phyloP scores from a whole-genome alignment of 2,113 vertebrate genomes.

The Caracal caracal region DNA sequence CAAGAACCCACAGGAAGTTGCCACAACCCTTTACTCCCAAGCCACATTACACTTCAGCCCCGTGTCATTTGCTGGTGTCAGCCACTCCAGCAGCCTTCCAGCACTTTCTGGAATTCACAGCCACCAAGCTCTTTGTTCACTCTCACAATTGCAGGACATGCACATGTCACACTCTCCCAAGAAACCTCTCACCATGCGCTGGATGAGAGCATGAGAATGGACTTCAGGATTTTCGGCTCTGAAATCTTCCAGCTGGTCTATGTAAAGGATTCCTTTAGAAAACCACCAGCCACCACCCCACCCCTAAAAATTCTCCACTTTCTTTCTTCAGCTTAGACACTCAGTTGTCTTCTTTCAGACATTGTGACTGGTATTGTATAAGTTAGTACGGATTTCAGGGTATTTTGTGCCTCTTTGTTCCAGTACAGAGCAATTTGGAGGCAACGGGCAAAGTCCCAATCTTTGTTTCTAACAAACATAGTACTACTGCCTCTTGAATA shows the following conservation, averaged over 20 bases:
- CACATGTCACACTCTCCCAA: neutral
- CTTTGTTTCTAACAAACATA: neutral
- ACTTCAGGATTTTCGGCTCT: neutral
- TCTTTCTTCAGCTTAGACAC: neutral
- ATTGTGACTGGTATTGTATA: neutral
- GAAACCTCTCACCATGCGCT: neutral
- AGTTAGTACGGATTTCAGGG: neutral
- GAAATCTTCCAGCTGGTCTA: neutral
- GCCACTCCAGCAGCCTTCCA: neutral
- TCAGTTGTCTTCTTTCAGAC: neutral
- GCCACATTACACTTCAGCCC: neutral
- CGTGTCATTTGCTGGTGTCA: neutral
- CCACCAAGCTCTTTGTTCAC: neutral
- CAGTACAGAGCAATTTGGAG: neutral
- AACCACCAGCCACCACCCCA: rapidly evolving
- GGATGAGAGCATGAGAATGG: neutral
- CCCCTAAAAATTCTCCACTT: neutral
- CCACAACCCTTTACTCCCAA: neutral
- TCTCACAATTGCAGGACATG: neutral
- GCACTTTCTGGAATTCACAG: neutral
- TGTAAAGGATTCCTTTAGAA: neutral
- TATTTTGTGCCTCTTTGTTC: neutral
- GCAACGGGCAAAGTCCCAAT: neutral
- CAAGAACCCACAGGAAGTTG: neutral
- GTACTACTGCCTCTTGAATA: neutral